Evolutionary conservation across 2,113 vertebrate genomes (phyloP).

Genomic region (Cygnus atratus): DNA sequence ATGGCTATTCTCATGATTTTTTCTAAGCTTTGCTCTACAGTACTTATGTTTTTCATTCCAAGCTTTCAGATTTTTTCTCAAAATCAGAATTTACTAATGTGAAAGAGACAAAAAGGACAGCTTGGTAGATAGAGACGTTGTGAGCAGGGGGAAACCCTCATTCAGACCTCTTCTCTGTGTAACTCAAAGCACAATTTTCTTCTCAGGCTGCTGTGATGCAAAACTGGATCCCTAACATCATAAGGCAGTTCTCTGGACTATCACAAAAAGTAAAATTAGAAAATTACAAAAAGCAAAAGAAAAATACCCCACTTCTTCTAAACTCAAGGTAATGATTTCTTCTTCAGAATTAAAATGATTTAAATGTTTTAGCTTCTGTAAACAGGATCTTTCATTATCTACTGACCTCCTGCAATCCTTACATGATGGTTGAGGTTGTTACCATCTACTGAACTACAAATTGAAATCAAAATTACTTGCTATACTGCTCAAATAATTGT

Average conservation of each 20-base stretch:
- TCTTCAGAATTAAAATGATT: neutral
- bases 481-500: neutral
- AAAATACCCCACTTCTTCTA: neutral
- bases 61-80: neutral
- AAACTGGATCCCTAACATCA: neutral
- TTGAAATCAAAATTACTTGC: neutral
- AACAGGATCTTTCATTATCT: neutral
- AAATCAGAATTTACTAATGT: neutral
- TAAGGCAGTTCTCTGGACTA: neutral
- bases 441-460: neutral
- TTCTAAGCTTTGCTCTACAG: neutral
- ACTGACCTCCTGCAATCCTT: neutral
- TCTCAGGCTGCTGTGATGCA: neutral
- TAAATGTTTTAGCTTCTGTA: neutral
- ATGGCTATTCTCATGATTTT: neutral
- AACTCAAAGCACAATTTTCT: neutral
- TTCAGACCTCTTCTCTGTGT: neutral
- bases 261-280: neutral
- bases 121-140: neutral
- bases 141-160: neutral
- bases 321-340: neutral
- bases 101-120: neutral
- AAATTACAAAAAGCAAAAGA: neutral
- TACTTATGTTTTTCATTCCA: neutral
- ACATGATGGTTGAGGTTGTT: neutral